Base-by-base conservation (phyloP, 2,113 vertebrate species). In the Amblyopsis rosae region DNA sequence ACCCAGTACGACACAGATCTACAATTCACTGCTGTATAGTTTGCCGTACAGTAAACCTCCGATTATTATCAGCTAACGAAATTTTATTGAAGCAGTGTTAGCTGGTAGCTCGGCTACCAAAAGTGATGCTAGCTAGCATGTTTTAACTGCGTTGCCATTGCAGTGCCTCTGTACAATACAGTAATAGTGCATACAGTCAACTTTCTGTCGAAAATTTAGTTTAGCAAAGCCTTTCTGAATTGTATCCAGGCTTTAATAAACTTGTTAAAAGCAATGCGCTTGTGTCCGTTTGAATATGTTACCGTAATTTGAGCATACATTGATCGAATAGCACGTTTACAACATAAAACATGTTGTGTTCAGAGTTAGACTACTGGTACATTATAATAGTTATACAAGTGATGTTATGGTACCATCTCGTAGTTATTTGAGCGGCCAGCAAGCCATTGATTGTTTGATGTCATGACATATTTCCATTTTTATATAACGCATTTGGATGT, bases 131-230 rank as follows among this genome's bases (percentile, higher is more conserved):
- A 88, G 87, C 85, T 78, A 63, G 68, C 59, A 32, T 59, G 33
- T 82, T 72, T 86, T 77, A 85, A 75, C 80, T 83, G 77, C 85
- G 77, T 82, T 81, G 66, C 68, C 62, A 19, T 69, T 41, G n/a
- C 61, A 9, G 13, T 16, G 59, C 59, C n/a, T 65, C 59, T 19
- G 15, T 7, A 26, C 26, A 26, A 2, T 26, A 26, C 26, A 26
- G 26, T 26, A 26, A 26, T 6, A 41, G 10, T n/a, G 10, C 48
- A 35, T 16, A 46, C 11, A 16, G 63, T 12, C 56, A 80, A 85
- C 72, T 86, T 87, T 72, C 0, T 17, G 13, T 67, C 56, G 15
- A 32, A 45, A 0, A 49, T 58, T 50, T 57, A 41, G 3, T 1
- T 60, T 65, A 32, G 67, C n/a, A 45, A 0, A 12, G 8, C 15